These are phyloP conservation scores for Glossosoma conforme DNA, from an alignment of 1,140 invertebrate genomes.

Conservation along the genomic window DNA sequence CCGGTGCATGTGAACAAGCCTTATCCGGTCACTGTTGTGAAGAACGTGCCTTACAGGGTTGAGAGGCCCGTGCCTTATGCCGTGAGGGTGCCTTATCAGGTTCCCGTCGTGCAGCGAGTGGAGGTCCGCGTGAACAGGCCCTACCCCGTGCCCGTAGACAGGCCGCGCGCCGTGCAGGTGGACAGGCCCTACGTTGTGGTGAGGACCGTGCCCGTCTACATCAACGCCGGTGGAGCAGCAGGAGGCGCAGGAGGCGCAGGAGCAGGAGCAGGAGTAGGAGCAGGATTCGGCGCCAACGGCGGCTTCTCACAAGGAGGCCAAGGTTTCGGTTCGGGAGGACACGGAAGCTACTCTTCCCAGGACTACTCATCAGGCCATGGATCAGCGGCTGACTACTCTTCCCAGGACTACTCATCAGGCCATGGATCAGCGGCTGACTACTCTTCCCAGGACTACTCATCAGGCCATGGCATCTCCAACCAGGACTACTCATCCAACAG, in stretches of 20 bases:
- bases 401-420: background rate
- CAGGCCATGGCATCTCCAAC: too few species aligned
- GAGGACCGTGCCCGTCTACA: constrained; percentile 51
- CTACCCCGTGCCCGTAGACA: constrained; percentile 57
- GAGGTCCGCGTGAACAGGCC: constrained; percentile 56
- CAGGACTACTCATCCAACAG: background rate
- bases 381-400: background rate
- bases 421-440: background rate
- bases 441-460: background rate
- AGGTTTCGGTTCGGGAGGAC: constrained; percentile 1
- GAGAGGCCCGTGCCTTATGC: constrained; percentile 39
- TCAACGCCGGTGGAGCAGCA: constrained; percentile 8
- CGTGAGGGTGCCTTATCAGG: constrained; percentile 54
- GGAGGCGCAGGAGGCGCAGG: background rate
- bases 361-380: too few species aligned
- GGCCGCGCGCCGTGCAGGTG: constrained; percentile 57
- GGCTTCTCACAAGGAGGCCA: background rate
- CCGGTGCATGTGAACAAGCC: constrained; percentile 35
- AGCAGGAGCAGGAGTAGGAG: background rate
- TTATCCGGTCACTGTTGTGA: constrained; percentile 32
- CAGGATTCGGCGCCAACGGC: background rate
- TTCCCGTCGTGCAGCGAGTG: constrained; percentile 58
- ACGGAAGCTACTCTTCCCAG: background rate
- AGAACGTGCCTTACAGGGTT: constrained; percentile 32
- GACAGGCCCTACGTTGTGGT: constrained; percentile 58